Base-by-base conservation (phyloP, 64 coral and sea anemone genomes). In the Montipora capricornis region DNA sequence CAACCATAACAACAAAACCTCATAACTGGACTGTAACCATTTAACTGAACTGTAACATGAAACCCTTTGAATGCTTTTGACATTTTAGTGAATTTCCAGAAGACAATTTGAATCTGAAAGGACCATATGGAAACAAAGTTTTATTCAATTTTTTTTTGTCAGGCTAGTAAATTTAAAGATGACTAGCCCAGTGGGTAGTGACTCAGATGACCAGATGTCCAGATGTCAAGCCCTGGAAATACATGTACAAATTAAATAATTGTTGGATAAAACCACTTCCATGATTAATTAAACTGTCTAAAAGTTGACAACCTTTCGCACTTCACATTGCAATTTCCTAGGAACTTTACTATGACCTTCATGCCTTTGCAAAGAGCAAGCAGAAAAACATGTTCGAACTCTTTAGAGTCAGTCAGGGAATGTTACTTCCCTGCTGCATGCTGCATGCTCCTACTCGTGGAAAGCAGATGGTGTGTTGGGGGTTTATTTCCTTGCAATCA, bases 381-480 rank as follows among this genome's bases (percentile, higher is more conserved):
- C n/a, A 90, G 75, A 76, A 90, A 90, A 20, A 76, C 49, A 29
- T 88, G 87, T 75, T 88, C 62, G 74, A 88, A 90, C 58, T 90
- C 48, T 69, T 45, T 58, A 47, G 64, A n/a, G 44, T 3, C 62
- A 9, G 57, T 47, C 95, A 96, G 91, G 95, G 13, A 96, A 93
- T 60, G 80, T 93, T 15, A 96, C 81, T 74, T 87, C 80, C 20
- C 49, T 84, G 11, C 64, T 62, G 75, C 91, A 93, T 84, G 11
- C 64, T 62, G 75, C 91, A 93, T 11, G 91, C 95, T 69, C 80
- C 91, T 17, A 96, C 87, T 45, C 71, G 48, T 45, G 95, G 95
- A 76, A 93, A 96, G 81, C 95, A 96, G 49, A 91, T 82, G 4
- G 62, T 93, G 77, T 96, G 95, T 1, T 93, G 74, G 51, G 95